Conservation (phyloP, 2,113 vertebrate species). For the Gymnocephalus cernua region DNA sequence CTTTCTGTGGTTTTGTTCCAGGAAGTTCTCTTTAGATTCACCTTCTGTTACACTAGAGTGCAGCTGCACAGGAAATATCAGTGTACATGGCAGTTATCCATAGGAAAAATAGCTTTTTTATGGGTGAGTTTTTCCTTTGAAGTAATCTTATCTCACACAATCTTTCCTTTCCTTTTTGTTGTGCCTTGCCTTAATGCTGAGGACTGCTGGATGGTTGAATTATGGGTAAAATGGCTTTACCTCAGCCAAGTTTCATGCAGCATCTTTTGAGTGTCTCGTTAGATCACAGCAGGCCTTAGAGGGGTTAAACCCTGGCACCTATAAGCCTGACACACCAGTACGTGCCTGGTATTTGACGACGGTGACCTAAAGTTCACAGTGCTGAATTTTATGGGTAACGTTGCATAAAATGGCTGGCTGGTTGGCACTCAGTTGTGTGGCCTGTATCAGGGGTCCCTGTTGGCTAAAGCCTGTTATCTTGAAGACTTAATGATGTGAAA, state of each 20-base stretch:
- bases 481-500: conserved; percentile 21
- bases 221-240: not conserved
- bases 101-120: not conserved
- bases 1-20: not conserved
- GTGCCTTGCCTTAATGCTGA: not conserved
- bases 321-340: conserved; percentile 4
- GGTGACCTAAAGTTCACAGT: conserved; percentile 17
- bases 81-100: not conserved
- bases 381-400: conserved; percentile 36
- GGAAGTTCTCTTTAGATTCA: not conserved
- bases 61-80: not conserved
- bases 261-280: conserved; percentile 9
- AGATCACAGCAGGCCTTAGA: not conserved
- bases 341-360: conserved; percentile 28
- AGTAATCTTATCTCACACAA: conserved; percentile 25
- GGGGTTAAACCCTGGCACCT: not conserved
- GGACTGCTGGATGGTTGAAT: not conserved
- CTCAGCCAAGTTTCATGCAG: not conserved
- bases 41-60: not conserved
- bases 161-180: conserved; percentile 4
- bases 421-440: conserved; percentile 28
- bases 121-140: not conserved
- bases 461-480: conserved; percentile 20
- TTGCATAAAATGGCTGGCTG: conserved; percentile 22
- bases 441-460: conserved; percentile 17